Evolutionary conservation across 2,888 invertebrate species (phyloP).

Genomic region (Polietes domitor): DNA sequence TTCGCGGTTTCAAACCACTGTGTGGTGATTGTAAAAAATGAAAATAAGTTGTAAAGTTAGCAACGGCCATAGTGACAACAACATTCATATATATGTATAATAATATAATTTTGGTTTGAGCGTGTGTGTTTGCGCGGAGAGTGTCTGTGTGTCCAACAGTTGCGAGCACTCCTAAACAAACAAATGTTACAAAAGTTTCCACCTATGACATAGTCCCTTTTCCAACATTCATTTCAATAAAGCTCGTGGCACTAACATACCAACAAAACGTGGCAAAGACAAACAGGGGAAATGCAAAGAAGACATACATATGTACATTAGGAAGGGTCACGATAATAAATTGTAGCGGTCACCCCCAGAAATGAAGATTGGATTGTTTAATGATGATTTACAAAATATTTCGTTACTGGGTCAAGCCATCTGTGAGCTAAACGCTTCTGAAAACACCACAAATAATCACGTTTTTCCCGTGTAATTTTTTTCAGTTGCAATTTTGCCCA

Average conservation of each 20-base stretch:
- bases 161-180: constrained; percentile 41
- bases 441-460: too few relatives aligned
- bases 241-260: not conserved
- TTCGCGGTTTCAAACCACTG: not conserved
- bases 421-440: too few relatives aligned
- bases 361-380: too few relatives aligned
- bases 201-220: not conserved
- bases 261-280: not conserved
- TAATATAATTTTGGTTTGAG: not conserved
- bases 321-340: too few relatives aligned
- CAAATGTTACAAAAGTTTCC: not conserved
- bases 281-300: not conserved
- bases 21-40: not conserved
- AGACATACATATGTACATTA: too few relatives aligned
- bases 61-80: not conserved
- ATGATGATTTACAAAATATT: too few relatives aligned
- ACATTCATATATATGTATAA: not conserved
- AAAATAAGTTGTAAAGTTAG: not conserved
- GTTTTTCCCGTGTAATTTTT: too few relatives aligned
- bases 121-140: not conserved
- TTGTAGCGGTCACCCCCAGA: too few relatives aligned
- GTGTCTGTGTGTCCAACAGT: constrained; percentile 13
- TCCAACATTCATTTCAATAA: not conserved
- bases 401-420: too few relatives aligned
- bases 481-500: too few relatives aligned